phyloP scores from a whole-genome alignment of 2,113 vertebrate genomes.

The Ophiodon elongatus region DNA sequence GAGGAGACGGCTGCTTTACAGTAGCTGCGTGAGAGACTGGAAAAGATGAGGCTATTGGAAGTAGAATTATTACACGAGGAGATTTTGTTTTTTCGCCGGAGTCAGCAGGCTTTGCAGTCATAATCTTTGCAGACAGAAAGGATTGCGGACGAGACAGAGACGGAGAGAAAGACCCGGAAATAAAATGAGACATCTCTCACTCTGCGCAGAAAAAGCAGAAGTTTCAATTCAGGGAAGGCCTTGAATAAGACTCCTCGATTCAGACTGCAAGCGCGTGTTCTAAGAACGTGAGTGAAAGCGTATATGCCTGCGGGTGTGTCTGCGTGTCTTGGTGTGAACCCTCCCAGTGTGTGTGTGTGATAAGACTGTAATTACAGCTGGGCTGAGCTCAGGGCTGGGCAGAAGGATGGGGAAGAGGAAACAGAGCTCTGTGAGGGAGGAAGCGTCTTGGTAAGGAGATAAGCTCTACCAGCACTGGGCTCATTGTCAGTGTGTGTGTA shows the following conservation, averaged over 20 bases:
- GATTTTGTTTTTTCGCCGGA: conserved; percentile 60
- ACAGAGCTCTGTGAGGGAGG: conserved; percentile 79
- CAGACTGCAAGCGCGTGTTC: conserved; percentile 54
- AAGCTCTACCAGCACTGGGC: conserved; percentile 77
- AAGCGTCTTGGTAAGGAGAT: conserved; percentile 82
- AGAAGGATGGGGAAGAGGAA: conserved; percentile 79
- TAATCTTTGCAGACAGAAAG: conserved; percentile 52
- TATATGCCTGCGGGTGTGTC: conserved; percentile 62
- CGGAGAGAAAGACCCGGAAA: conserved; percentile 20
- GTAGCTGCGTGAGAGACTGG: conserved; percentile 15
- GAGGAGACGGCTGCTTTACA: conserved; percentile 41
- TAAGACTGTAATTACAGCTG: conserved; percentile 84
- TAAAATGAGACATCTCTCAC: conserved; percentile 53
- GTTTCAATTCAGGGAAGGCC: conserved; percentile 64
- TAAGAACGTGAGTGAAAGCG: conserved; percentile 58
- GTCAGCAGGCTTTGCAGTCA: conserved; percentile 43
- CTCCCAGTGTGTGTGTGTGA: conserved; percentile 74
- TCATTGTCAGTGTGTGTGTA: conserved; percentile 68
- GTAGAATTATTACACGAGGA: conserved; percentile 58
- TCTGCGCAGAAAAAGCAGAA: conserved; percentile 62
- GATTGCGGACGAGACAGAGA: conserved; percentile 34
- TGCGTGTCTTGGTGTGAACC: conserved; percentile 64
- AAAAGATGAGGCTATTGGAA: conserved; percentile 55
- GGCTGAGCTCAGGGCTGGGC: conserved; percentile 78
- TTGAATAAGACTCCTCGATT: conserved; percentile 61